Percentiles rank a stretch among this genome's conserved stretches.
Conservation (phyloP, 2,888 invertebrate species). For the Cremastinae sp. region DNA sequence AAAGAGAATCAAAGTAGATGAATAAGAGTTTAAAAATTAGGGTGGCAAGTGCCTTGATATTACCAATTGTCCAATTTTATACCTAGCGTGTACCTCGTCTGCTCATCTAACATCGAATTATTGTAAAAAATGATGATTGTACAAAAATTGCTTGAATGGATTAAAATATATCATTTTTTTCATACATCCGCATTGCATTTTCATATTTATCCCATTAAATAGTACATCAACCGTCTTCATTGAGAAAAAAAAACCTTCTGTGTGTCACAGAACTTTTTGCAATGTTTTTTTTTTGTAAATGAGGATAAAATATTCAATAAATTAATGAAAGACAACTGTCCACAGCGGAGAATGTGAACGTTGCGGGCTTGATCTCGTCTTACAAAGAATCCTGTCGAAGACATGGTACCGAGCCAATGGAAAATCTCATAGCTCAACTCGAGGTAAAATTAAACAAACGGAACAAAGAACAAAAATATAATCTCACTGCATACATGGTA, state of each 20-base stretch:
- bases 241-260: too few relatives aligned
- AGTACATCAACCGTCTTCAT: too few relatives aligned
- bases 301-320: conserved; percentile 9
- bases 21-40: too few relatives aligned
- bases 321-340: conserved; percentile 72
- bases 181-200: conserved; percentile 67
- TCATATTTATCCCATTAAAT: conserved; percentile 67
- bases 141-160: conserved; percentile 57
- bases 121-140: conserved; percentile 50
- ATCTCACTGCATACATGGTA: conserved; percentile 27
- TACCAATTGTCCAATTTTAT: conserved; percentile 36
- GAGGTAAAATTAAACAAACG: conserved; percentile 81
- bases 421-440: conserved; percentile 87
- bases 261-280: conserved; percentile 12
- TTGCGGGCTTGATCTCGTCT: conserved; percentile 87
- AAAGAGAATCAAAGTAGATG: background rate
- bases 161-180: conserved; percentile 68
- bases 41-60: background rate
- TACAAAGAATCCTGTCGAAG: conserved; percentile 88
- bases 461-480: conserved; percentile 61
- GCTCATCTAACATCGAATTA: conserved; percentile 49
- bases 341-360: conserved; percentile 85
- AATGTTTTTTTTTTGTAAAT: conserved; percentile 40
- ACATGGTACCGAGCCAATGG: conserved; percentile 87
- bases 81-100: conserved; percentile 48